Conservation (phyloP, 2,113 vertebrate species). For the Atherinomorus stipes region DNA sequence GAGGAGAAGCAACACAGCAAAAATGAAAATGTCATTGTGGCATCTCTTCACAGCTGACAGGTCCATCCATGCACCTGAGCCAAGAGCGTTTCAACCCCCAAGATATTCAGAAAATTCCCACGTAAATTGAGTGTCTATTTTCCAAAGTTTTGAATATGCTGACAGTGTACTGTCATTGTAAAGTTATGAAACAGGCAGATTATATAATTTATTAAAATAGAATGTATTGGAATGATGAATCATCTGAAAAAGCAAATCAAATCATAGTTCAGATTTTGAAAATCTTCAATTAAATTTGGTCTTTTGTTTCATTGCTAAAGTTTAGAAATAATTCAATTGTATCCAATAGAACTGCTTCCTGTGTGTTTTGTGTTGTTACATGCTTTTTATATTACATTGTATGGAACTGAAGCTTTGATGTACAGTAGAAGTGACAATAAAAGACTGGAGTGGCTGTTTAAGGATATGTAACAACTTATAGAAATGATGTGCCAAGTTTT, state of each 20-base stretch:
- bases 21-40: conserved; percentile 68
- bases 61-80: conserved; percentile 49
- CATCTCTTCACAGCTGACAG: conserved; percentile 64
- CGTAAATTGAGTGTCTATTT: conserved; percentile 36
- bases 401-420: background rate
- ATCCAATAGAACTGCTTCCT: background rate
- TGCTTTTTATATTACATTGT: conserved; percentile 3
- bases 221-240: background rate
- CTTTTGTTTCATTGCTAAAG: background rate
- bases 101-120: conserved; percentile 35
- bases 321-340: background rate
- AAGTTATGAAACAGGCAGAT: conserved; percentile 30
- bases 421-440: background rate
- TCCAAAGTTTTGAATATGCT: conserved; percentile 47
- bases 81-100: conserved; percentile 39
- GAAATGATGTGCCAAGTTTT: no score
- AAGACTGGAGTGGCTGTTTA: background rate
- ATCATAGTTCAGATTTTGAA: background rate
- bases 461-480: background rate
- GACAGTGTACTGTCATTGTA: conserved; percentile 38
- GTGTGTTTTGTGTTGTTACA: background rate
- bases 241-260: no score
- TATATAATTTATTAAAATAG: conserved; percentile 18
- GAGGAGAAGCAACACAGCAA: conserved; percentile 53
- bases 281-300: no score